phyloP scores from a whole-genome alignment of 2,113 vertebrate genomes.

The Aegithalos caudatus region DNA sequence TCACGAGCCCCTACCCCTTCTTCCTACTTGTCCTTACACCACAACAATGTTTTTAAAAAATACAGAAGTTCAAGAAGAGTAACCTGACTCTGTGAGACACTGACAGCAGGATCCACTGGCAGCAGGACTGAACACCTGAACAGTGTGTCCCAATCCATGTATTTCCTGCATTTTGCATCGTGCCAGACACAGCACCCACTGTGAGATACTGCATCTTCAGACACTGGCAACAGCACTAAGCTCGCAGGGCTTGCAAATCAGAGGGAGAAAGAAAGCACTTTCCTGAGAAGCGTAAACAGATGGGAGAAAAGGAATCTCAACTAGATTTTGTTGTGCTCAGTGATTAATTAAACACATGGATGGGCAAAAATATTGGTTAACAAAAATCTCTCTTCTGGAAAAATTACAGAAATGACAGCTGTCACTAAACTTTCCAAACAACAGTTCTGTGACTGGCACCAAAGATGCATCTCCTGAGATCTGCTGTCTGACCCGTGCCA shows the following conservation, averaged over 20 bases:
- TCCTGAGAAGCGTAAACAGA: not conserved
- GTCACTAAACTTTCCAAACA: not conserved
- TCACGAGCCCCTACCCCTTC: not conserved
- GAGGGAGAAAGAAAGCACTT: not conserved
- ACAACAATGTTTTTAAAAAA: not conserved
- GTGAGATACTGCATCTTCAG: not conserved
- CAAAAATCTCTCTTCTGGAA: not conserved
- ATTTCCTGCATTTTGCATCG: not conserved
- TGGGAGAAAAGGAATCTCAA: not conserved
- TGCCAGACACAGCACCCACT: not conserved
- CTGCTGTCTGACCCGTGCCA: not conserved
- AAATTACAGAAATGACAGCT: not conserved
- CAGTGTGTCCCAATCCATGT: not conserved
- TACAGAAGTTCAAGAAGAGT: not conserved
- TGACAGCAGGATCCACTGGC: not conserved
- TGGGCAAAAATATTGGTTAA: not conserved
- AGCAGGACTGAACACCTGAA: not conserved
- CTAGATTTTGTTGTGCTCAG: not conserved
- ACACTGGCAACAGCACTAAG: not conserved
- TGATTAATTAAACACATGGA: not conserved
- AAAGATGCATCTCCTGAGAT: not conserved
- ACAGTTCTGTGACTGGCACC: not conserved
- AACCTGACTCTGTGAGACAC: not conserved
- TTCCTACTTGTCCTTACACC: not conserved
- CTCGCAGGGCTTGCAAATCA: not conserved